Evolutionary conservation across 2,113 vertebrate genomes (phyloP).

Genomic region (Ovis canadensis): DNA sequence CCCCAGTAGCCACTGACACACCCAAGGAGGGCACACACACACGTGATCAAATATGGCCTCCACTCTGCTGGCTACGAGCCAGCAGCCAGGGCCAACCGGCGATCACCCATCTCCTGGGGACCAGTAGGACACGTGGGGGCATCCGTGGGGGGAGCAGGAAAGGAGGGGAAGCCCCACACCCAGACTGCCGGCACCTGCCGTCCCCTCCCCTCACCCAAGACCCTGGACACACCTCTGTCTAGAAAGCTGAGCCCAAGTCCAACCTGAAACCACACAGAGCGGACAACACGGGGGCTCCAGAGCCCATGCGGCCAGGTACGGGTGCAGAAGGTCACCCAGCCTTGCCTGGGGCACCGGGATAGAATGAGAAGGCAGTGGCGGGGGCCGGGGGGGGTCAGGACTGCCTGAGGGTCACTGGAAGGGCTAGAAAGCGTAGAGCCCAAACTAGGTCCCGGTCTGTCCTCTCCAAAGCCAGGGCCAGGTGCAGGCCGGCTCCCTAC

Average conservation of each 20-base stretch:
- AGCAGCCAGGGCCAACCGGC: neutral
- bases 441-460: fast-evolving
- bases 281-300: fast-evolving
- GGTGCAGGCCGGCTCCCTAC: neutral
- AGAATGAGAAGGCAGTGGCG: too few species aligned
- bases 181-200: neutral
- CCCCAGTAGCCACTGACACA: neutral
- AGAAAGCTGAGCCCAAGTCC: neutral
- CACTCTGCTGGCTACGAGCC: too few species aligned
- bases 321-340: too few species aligned
- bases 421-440: fast-evolving
- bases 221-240: neutral
- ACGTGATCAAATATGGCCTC: neutral
- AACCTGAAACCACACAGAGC: fast-evolving
- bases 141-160: neutral
- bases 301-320: fast-evolving
- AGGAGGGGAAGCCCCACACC: fast-evolving
- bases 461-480: fast-evolving
- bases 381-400: fast-evolving
- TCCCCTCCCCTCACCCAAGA: neutral
- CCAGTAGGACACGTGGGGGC: fast-evolving
- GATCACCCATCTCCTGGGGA: neutral
- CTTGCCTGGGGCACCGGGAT: neutral
- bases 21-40: neutral
- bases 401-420: neutral